A percentile compares a stretch with the other conserved stretches of the same genome.
Conservation (phyloP, 2,113 vertebrate species). For the Athene noctua region DNA sequence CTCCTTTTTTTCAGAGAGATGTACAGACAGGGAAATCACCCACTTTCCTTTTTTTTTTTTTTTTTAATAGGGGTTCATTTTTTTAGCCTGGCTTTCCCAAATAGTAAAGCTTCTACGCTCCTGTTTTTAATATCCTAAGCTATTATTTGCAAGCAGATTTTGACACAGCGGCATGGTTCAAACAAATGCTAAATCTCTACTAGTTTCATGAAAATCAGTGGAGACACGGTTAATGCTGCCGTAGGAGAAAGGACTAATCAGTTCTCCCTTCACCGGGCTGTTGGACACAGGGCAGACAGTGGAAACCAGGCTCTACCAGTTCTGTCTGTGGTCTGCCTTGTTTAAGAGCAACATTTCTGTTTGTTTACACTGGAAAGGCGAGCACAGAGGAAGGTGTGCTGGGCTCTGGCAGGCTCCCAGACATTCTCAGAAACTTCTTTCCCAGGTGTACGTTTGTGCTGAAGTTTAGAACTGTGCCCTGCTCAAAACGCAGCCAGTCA, state of each 20-base stretch:
- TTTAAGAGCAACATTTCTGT: not conserved
- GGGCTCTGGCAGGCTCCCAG: not conserved
- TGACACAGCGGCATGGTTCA: not conserved
- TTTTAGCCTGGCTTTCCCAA: not conserved
- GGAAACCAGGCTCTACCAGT: not conserved
- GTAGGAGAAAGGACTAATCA: not conserved
- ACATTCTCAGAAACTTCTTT: not conserved
- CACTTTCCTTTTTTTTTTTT: not conserved
- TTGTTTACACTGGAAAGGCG: not conserved
- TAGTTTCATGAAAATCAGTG: not conserved
- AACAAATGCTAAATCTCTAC: not conserved
- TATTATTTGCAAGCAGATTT: not conserved
- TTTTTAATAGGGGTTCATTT: not conserved
- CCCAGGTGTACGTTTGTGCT: not conserved
- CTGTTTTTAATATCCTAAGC: not conserved
- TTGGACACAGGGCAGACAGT: not conserved
- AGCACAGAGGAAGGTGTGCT: not conserved
- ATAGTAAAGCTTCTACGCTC: not conserved
- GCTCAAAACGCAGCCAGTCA: rapidly evolving
- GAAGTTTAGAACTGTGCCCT: not conserved
- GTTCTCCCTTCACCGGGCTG: not conserved
- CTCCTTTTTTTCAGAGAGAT: not conserved
- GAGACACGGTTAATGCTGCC: not conserved
- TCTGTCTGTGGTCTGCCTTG: not conserved
- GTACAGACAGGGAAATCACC: not conserved